Conservation (phyloP, 1,140 invertebrate genomes). For the Neuroterus valhalla region DNA sequence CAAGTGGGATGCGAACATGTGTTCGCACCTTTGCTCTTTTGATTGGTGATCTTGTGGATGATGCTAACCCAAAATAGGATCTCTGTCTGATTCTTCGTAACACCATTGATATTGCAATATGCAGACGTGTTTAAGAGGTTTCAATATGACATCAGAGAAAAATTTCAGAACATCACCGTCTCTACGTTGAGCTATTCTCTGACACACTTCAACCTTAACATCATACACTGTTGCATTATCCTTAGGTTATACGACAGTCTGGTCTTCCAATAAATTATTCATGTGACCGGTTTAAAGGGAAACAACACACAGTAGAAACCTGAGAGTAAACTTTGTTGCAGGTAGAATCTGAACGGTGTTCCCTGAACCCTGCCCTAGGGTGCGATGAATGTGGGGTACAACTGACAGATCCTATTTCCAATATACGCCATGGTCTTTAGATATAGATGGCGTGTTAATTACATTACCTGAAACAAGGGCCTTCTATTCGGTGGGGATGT, state of each 20-base stretch:
- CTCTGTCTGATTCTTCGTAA: not conserved
- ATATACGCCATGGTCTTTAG: too few species aligned
- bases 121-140: constrained; percentile 8
- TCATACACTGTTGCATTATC: constrained; percentile 42
- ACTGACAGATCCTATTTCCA: too few species aligned
- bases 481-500: too few species aligned
- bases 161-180: constrained; percentile 42
- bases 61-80: not conserved
- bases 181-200: constrained; percentile 32
- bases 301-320: too few species aligned
- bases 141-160: constrained; percentile 26
- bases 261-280: constrained; percentile 13
- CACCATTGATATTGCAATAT: not conserved
- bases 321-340: too few species aligned
- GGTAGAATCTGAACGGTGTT: too few species aligned
- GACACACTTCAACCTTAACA: not conserved
- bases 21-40: too few species aligned
- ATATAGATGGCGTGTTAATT: too few species aligned
- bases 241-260: constrained; percentile 15
- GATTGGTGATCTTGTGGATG: not conserved
- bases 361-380: too few species aligned
- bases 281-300: constrained; percentile 4
- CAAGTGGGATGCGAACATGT: not conserved
- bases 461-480: too few species aligned
- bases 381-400: too few species aligned